Conservation (phyloP, 2,797 vertebrate species). For the Enoplosus armatus region DNA sequence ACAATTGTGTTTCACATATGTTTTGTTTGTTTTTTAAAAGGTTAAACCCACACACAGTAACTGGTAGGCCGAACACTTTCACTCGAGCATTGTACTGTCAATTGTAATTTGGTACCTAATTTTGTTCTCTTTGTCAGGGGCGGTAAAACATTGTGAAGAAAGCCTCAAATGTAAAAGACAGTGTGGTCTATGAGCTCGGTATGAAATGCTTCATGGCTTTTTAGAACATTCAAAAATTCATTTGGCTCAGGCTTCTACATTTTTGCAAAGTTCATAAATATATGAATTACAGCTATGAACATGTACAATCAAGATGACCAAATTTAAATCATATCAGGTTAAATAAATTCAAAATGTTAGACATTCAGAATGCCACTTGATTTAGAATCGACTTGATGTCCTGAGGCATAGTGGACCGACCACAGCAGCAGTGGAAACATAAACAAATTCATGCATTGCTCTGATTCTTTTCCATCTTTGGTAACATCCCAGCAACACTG, state of each 20-base stretch:
- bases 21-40: too few species aligned
- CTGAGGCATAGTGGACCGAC: background rate
- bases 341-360: background rate
- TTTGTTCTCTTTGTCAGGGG: too few species aligned
- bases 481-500: slow-evolving; percentile 29
- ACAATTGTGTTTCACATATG: too few species aligned
- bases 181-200: too few species aligned
- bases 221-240: background rate
- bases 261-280: too few species aligned
- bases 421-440: slow-evolving; percentile 19
- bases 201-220: background rate
- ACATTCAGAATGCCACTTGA: background rate
- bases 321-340: background rate
- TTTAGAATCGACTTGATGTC: background rate
- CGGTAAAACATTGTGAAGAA: too few species aligned
- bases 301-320: background rate
- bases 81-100: too few species aligned
- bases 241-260: background rate
- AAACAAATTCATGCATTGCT: slow-evolving; percentile 47
- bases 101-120: too few species aligned
- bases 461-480: slow-evolving; percentile 66
- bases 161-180: too few species aligned
- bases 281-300: background rate
- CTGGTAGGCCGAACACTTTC: too few species aligned
- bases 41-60: too few species aligned